phyloP scores from a whole-genome alignment of 2,797 vertebrate species.

The Alcedo atthis region DNA sequence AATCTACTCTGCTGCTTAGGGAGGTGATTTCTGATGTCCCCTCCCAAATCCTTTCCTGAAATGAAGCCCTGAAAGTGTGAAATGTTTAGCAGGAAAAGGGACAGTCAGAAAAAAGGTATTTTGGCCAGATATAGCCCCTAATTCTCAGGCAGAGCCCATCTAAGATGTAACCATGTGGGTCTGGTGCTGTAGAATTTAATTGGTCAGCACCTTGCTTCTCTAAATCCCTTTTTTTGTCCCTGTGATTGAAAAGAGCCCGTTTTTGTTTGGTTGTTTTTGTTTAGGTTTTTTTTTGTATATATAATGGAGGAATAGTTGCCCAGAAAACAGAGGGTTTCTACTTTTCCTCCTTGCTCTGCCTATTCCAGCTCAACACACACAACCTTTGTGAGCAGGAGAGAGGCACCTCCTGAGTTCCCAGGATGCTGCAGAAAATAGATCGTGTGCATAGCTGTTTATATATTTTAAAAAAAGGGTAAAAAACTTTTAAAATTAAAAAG shows the following conservation, averaged over 20 bases:
- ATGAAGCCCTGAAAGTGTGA: neutral
- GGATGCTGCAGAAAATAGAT: slow-evolving; percentile 5
- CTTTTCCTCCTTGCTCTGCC: neutral
- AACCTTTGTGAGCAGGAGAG: neutral
- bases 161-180: rapidly evolving
- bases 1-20: neutral
- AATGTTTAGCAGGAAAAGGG: neutral
- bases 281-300: too few relatives aligned
- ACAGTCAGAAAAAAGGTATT: too few relatives aligned
- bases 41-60: neutral
- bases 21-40: neutral
- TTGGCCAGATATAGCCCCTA: neutral
- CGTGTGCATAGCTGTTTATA: neutral
- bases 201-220: neutral
- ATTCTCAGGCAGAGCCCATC: neutral
- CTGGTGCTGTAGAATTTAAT: neutral
- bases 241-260: neutral
- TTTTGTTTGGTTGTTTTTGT: neutral
- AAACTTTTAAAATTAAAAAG: too few relatives aligned
- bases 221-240: neutral
- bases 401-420: neutral
- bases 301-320: neutral
- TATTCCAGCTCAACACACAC: neutral
- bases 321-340: neutral
- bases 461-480: too few relatives aligned